Evolutionary conservation across 2,888 invertebrate genomes (phyloP).

Genomic region (Hyles lineata): DNA sequence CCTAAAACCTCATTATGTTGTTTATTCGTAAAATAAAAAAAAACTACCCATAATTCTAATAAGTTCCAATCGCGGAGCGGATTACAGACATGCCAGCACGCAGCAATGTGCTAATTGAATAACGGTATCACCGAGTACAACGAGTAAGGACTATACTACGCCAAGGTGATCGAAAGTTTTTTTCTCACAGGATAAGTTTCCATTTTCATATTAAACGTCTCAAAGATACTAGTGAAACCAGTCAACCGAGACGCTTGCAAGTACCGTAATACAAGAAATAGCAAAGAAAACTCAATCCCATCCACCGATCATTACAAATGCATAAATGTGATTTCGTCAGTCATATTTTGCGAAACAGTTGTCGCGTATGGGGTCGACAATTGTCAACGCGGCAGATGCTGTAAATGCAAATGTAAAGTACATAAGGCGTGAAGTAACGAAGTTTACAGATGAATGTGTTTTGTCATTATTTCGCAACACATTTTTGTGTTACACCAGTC

Average conservation of each 20-base stretch:
- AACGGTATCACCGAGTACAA: background rate
- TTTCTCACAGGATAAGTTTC: slow-evolving; percentile 21
- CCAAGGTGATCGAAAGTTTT: slow-evolving; percentile 22
- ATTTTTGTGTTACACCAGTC: slow-evolving; percentile 48
- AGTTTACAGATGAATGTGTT: slow-evolving; percentile 39
- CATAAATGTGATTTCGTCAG: slow-evolving; percentile 11
- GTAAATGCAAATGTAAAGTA: slow-evolving; percentile 37
- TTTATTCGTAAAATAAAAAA: background rate
- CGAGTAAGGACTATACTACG: background rate
- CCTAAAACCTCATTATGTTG: background rate
- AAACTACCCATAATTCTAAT: background rate
- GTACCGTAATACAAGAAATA: slow-evolving; percentile 24
- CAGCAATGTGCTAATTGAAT: slow-evolving; percentile 6
- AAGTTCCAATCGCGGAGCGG: background rate
- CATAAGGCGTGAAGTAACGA: slow-evolving; percentile 42
- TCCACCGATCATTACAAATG: background rate
- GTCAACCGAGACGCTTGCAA: background rate
- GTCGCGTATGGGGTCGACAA: slow-evolving; percentile 31
- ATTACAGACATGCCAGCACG: background rate
- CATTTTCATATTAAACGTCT: slow-evolving; percentile 5
- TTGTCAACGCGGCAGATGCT: slow-evolving; percentile 34
- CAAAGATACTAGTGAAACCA: slow-evolving; percentile 10
- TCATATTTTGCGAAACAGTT: slow-evolving; percentile 31
- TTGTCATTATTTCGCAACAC: slow-evolving; percentile 44
- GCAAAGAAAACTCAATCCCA: background rate